Percentiles rank a stretch among this genome's conserved stretches.
These are phyloP conservation scores for Syngnathus scovelli DNA, from an alignment of 2,113 vertebrate genomes.

Conservation along the genomic window DNA sequence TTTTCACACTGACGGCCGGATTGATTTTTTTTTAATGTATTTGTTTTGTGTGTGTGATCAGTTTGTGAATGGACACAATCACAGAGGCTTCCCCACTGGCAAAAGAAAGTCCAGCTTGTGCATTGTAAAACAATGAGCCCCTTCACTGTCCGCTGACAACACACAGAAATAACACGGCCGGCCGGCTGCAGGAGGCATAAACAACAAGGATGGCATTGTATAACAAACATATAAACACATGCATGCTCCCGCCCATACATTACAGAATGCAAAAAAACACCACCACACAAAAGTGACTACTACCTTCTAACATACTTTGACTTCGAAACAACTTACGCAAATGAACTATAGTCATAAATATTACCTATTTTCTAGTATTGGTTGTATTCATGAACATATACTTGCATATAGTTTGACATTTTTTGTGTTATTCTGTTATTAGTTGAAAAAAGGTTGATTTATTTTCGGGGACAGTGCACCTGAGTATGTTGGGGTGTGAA, in stretches of 20 bases:
- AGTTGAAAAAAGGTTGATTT: not conserved
- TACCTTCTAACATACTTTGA: not conserved
- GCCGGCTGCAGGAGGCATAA: conserved; percentile 24
- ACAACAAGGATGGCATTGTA: conserved; percentile 63
- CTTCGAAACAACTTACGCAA: not conserved
- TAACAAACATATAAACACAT: conserved; percentile 18
- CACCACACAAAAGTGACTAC: not conserved
- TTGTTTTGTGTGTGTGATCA: not conserved
- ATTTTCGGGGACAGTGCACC: conserved; percentile 57
- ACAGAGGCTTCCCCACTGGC: conserved; percentile 31
- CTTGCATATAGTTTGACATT: too few relatives aligned
- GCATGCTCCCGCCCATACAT: conserved; percentile 18
- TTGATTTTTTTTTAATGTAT: not conserved
- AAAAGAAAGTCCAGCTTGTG: conserved; percentile 46
- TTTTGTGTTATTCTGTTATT: too few relatives aligned
- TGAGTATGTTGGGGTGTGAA: conserved; percentile 93
- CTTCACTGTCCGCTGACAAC: conserved; percentile 59
- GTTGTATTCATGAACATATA: not conserved
- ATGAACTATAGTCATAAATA: not conserved
- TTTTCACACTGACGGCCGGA: not conserved
- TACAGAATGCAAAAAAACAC: conserved; percentile 10
- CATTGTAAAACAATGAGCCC: conserved; percentile 64
- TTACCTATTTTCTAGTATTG: too few relatives aligned
- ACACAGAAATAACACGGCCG: conserved; percentile 32
- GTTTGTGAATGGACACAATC: conserved; percentile 25